Conservation (phyloP, 2,888 invertebrate species). For the Chironomus riparius region DNA sequence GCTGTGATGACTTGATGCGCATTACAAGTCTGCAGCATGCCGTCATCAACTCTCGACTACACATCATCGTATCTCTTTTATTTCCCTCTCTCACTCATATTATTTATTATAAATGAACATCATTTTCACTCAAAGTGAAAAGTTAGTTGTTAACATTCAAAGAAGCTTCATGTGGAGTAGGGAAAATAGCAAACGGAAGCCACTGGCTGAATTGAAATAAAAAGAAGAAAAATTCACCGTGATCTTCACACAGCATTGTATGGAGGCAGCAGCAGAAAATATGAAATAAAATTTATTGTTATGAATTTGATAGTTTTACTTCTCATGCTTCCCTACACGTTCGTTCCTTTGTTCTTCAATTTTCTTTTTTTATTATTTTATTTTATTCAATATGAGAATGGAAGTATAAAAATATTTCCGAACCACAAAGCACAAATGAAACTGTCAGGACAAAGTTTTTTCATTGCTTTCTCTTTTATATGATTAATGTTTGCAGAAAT, state of each 20-base stretch:
- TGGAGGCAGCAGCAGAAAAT: neutral
- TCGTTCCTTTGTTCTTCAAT: neutral
- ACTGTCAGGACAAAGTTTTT: constrained; percentile 10
- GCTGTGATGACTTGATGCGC: neutral
- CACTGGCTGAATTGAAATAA: too few species aligned
- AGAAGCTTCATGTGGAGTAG: neutral
- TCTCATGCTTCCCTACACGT: neutral
- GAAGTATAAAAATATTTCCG: neutral
- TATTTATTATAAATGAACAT: neutral
- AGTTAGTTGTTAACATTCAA: neutral
- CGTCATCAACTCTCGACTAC: neutral
- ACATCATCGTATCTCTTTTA: neutral
- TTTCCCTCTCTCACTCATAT: neutral
- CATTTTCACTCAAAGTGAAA: neutral
- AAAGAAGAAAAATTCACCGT: too few species aligned
- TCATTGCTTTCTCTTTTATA: neutral
- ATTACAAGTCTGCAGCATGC: neutral
- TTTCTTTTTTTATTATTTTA: neutral
- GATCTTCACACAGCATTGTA: too few species aligned
- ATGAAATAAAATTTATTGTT: constrained; percentile 8
- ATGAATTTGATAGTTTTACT: constrained; percentile 1
- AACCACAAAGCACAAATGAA: constrained; percentile 25
- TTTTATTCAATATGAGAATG: neutral
- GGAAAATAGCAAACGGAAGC: too few species aligned
- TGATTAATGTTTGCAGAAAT: constrained; percentile 4